Evolutionary conservation across 2,888 invertebrate genomes (phyloP), one percentile per base, ranked within the genome.

Genomic region (Diogma glabrata): DNA sequence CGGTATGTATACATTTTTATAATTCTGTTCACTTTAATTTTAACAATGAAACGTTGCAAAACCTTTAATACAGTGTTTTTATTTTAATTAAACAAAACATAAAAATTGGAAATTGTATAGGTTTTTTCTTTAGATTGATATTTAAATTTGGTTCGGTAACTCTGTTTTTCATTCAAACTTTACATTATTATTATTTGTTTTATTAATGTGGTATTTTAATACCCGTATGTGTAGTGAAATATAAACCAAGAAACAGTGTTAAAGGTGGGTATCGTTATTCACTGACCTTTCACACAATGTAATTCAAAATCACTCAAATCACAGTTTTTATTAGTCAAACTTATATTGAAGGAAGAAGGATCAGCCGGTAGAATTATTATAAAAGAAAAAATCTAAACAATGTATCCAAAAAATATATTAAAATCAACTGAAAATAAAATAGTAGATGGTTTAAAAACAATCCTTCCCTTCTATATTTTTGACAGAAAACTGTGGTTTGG

Each of bases 41-140:
- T n/a, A n/a, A n/a, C n/a, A n/a, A n/a, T n/a, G n/a, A n/a, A n/a
- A n/a, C n/a, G n/a, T n/a, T n/a, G 9, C 24, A 24, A 24, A 24
- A 7, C 24, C 5, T 7, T 7, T 24, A 24, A 24, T 7, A 24
- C 24, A 24, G 9, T 24, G 9, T 24, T 24, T 24, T 7, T 7
- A 5, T 24, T 24, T 24, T 7, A 22, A 46, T 24, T 26, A 46
- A 46, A 46, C 19, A 43, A 46, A 46, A 24, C 20, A 43, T 43
- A 22, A 46, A 46, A 24, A 46, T 46, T 46, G 46, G 46, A 46
- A 46, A 61, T 65, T 69, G 69, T 69, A 67, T 67, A 69, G 69
- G 69, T 70, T 70, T 70, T 70, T 70, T 70, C 70, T 70, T 69
- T 70, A 68, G 64, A 67, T 67, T 68, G 69, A 43, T 22, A 43